Evolutionary conservation across 1,140 invertebrate genomes (phyloP), one percentile per base, ranked within the genome.

Genomic region (Tribolium castaneum): DNA sequence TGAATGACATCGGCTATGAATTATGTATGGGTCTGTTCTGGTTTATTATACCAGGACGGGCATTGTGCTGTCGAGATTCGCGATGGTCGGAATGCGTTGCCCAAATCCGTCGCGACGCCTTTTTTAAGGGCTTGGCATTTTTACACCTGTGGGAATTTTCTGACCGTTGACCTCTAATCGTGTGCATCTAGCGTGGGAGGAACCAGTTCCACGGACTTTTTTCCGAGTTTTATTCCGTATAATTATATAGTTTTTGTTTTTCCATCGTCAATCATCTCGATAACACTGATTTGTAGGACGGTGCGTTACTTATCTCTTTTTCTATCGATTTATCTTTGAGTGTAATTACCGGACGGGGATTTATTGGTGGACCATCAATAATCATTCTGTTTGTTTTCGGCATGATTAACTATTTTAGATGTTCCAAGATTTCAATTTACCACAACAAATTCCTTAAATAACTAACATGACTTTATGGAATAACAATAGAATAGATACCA

Each of bases 161-260:
- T 79, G 77, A 79, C 77, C 77, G 73, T 79, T 79, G 77, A 79
- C 77, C 77, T 49, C 12, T 12, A 45, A 76, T 79, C 77, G 77
- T 79, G 77, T 49, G 73, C 74, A 35, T 35, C 70, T 50, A 50
- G 19, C 39, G 62, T 71, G 50, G 66, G 59, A 77, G 76, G 66
- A 56, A 77, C 72, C 50, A 59, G 72, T 75, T 75, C 30, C 13
- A 16, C 70, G 0, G 9, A 16, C n/a, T 22, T 19, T 59, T 75
- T 75, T 75, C 49, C 51, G 12, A 56, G 14, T 82, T 83, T 83
- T 83, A 83, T 82, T 82, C 80, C 80, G 73, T 79, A 84, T 84
- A 84, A 84, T 84, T 84, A 84, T 83, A 84, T 77, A 80, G 80
- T 83, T 81, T 82, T 82, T 75, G 83, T 83, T 84, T 82, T 84